A percentile compares a stretch with the other conserved stretches of the same genome.
Conservation (phyloP, 2,888 invertebrate species). For the Hofmannophila pseudospretella region DNA sequence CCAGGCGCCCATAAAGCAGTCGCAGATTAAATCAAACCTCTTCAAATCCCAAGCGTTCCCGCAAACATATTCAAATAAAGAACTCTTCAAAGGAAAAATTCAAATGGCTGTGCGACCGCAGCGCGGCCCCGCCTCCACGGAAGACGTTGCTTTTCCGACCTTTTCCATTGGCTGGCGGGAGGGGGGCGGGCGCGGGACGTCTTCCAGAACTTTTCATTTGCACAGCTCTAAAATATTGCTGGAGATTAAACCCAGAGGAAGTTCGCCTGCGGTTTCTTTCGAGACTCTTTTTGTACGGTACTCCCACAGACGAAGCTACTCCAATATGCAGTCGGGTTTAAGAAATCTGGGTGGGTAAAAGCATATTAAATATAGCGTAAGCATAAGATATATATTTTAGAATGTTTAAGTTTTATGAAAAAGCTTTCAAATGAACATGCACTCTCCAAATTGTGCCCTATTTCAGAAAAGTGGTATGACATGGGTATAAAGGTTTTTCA, state of each 20-base stretch:
- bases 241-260: slow-evolving; percentile 66
- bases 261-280: slow-evolving; percentile 61
- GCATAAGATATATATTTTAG: too few species aligned
- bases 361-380: too few species aligned
- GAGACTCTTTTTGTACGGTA: slow-evolving; percentile 36
- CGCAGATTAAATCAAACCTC: slow-evolving; percentile 7
- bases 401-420: too few species aligned
- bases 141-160: slow-evolving; percentile 71
- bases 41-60: slow-evolving; percentile 25
- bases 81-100: slow-evolving; percentile 70
- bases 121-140: slow-evolving; percentile 63
- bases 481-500: too few species aligned
- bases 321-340: neutral
- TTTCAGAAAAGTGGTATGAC: too few species aligned
- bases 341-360: too few species aligned
- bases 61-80: slow-evolving; percentile 66
- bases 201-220: slow-evolving; percentile 75
- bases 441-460: too few species aligned
- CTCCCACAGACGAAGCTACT: too few species aligned
- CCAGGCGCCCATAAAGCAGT: neutral
- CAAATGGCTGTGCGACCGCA: slow-evolving; percentile 70
- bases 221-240: slow-evolving; percentile 69
- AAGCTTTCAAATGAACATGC: too few species aligned
- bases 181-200: slow-evolving; percentile 48
- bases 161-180: slow-evolving; percentile 70